Conservation (phyloP, 2,113 vertebrate genomes). For the Vulpes vulpes region DNA sequence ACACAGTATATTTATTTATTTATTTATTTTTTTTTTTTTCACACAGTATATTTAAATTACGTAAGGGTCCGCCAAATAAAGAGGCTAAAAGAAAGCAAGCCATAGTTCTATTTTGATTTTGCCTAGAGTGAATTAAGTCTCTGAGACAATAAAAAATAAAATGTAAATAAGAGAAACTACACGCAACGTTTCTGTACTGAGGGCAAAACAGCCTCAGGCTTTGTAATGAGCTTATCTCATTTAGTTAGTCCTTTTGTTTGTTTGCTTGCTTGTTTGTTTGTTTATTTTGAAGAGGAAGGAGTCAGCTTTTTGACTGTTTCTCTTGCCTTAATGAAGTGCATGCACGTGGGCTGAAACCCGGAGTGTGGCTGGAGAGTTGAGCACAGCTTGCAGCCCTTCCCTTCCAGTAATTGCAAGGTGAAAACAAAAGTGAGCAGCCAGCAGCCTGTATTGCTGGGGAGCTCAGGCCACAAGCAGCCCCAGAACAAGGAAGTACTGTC, state of each 20-base stretch:
- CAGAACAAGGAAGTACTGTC: constrained; percentile 67
- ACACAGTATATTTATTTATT: not conserved
- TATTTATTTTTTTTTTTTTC: not conserved
- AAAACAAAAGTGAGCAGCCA: constrained; percentile 52
- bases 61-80: not conserved
- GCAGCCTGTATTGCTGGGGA: not conserved
- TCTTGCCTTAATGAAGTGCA: not conserved
- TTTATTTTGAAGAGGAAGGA: constrained; percentile 41
- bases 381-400: not conserved
- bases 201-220: not conserved
- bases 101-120: constrained; percentile 7
- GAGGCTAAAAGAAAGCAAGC: not conserved
- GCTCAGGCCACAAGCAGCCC: not conserved
- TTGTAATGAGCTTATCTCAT: not conserved
- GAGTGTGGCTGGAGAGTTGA: not conserved
- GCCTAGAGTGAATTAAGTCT: not conserved
- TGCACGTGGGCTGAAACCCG: not conserved
- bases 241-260: not conserved
- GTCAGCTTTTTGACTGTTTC: constrained; percentile 37
- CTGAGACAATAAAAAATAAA: constrained; percentile 12
- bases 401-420: constrained; percentile 50
- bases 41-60: not conserved
- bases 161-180: not conserved
- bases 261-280: constrained; percentile 20
- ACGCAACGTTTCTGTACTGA: not conserved